These are phyloP conservation scores for Ranitomeya imitator DNA, from an alignment of 2,113 vertebrate genomes.

Conservation along the genomic window DNA sequence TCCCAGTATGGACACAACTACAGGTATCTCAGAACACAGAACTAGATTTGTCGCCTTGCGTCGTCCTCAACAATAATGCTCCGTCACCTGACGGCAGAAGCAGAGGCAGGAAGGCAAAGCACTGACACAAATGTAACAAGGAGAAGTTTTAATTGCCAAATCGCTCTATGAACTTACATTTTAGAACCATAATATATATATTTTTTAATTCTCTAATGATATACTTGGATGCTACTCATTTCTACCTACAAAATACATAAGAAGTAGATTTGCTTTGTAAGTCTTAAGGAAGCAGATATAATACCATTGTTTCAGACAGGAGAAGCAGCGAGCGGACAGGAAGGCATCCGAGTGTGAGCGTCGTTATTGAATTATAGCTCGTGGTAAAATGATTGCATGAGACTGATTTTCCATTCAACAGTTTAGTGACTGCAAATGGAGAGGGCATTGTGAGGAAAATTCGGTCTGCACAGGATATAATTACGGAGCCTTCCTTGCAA, in stretches of 20 bases:
- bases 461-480: slow-evolving; percentile 23
- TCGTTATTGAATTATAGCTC: slow-evolving; percentile 15
- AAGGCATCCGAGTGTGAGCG: slow-evolving; percentile 9
- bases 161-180: background rate
- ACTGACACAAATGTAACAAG: too few relatives aligned
- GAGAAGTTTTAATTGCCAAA: background rate
- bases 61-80: too few relatives aligned
- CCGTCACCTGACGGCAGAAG: too few relatives aligned
- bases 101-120: too few relatives aligned
- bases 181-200: background rate
- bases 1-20: too few relatives aligned
- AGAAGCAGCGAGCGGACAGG: background rate
- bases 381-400: slow-evolving; percentile 31
- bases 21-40: too few relatives aligned
- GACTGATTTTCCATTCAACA: slow-evolving; percentile 36
- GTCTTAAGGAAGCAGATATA: background rate
- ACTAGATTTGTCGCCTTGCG: too few relatives aligned
- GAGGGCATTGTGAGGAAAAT: slow-evolving; percentile 30
- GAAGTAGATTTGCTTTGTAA: background rate
- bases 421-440: slow-evolving; percentile 34
- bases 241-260: background rate
- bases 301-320: slow-evolving; percentile 7
- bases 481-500: background rate
- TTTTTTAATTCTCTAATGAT: background rate
- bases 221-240: background rate